A percentile compares a stretch with the other conserved stretches of the same genome.
phyloP scores from a whole-genome alignment of 1,140 invertebrate genomes.

The Lepidurus packardi region DNA sequence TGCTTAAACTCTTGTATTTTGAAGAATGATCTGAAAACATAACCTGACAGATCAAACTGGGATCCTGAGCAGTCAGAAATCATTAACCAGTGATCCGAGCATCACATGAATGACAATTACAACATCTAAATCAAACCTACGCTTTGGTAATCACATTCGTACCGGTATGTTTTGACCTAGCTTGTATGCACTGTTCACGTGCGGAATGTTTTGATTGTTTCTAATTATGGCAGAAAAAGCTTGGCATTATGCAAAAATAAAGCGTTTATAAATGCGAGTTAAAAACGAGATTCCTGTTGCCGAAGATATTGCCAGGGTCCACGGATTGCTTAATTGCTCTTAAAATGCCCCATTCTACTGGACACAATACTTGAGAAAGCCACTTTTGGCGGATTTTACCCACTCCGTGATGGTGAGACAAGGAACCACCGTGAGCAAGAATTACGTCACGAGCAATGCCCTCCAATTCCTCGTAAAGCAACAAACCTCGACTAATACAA shows the following conservation, averaged over 20 bases:
- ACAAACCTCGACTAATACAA: conserved; percentile 65
- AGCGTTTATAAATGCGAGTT: not conserved
- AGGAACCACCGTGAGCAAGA: conserved; percentile 57
- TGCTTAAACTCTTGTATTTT: not conserved
- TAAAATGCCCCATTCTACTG: conserved; percentile 65
- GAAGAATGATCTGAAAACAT: not conserved
- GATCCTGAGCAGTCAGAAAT: too few relatives aligned
- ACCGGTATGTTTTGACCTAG: too few relatives aligned
- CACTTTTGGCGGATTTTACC: conserved; percentile 86
- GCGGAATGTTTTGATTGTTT: too few relatives aligned
- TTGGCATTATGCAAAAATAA: not conserved
- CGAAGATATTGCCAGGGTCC: conserved; percentile 93
- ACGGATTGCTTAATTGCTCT: conserved; percentile 74
- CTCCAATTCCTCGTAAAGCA: conserved; percentile 54
- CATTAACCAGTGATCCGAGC: too few relatives aligned
- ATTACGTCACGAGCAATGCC: conserved; percentile 84
- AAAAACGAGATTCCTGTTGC: conserved; percentile 64
- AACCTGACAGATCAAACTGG: not conserved
- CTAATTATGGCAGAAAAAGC: too few relatives aligned
- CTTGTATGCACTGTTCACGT: too few relatives aligned
- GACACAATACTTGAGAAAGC: conserved; percentile 68
- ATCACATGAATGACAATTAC: too few relatives aligned
- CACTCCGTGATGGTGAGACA: conserved; percentile 95
- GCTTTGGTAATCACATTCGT: too few relatives aligned
- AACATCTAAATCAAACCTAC: too few relatives aligned